Evolutionary conservation across 2,113 vertebrate genomes (phyloP).

Genomic region (Cavia porcellus): DNA sequence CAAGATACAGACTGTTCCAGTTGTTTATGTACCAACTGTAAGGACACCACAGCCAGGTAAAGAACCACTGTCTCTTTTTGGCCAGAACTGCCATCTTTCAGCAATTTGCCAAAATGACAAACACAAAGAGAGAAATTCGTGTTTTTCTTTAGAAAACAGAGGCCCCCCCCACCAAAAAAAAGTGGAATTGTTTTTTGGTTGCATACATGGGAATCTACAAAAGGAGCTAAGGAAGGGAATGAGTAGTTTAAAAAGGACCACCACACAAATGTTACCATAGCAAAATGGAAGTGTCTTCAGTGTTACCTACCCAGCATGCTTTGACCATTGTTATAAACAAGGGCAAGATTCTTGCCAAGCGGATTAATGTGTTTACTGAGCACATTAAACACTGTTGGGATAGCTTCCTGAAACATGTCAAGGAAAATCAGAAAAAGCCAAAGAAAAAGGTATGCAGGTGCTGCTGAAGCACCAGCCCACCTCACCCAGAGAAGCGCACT

Average conservation of each 20-base stretch:
- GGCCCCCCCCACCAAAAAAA: too few species aligned
- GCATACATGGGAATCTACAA: not conserved
- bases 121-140: not conserved
- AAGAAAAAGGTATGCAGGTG: too few species aligned
- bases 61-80: not conserved
- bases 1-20: conserved; percentile 77
- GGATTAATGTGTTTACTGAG: not conserved
- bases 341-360: not conserved
- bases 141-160: not conserved
- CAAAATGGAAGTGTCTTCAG: not conserved
- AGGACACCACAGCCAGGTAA: conserved; percentile 78
- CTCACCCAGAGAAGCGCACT: not conserved
- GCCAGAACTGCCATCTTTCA: not conserved
- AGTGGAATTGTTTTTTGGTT: not conserved
- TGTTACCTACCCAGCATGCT: not conserved
- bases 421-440: not conserved
- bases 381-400: not conserved
- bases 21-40: conserved; percentile 79
- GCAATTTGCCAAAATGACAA: not conserved
- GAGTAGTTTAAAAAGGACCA: not conserved
- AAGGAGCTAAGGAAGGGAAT: not conserved
- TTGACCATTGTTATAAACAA: not conserved
- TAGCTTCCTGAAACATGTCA: not conserved
- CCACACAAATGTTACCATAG: not conserved
- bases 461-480: not conserved